Base-by-base conservation (phyloP, 2,797 vertebrate genomes). In the Xyrichtys novacula region DNA sequence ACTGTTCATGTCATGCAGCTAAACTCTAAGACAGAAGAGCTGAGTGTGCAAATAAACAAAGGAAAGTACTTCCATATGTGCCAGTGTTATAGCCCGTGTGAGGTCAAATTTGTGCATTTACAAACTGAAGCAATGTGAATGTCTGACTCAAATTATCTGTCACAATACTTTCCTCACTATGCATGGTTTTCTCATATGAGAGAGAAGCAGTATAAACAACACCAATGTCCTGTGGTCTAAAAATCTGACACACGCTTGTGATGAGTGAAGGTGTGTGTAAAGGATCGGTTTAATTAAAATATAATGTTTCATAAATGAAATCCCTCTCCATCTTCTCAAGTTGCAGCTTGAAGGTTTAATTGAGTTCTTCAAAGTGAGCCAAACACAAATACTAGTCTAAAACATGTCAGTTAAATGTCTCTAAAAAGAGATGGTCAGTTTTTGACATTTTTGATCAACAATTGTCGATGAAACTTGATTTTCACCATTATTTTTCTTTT, bases 161-260 rank as follows among this genome's bases (percentile, higher is more conserved):
- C 69, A 58, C 62, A 83, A 65, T 73, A 63, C 83, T 87, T 83
- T 80, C 68, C 32, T 22, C 74, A 71, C 74, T 1, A 7, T 25
- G 69, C 23, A 72, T 82, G 84, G 48, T 85, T 89, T 90, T 83
- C 82, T 82, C 86, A 76, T 80, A 66, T 3, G 52, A 78, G 1
- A 40, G 29, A 32, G 31, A 25, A 34, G 69, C 10, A 74, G 70
- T 32, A 44, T 71, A 85, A 89, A 87, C 85, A 86, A 47, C 12
- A 14, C 0, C 14, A 4, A 56, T 39, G 26, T 64, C 71, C 54
- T 43, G 68, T 53, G 72, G 61, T 78, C 77, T 67, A 80, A 88
- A 88, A 90, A 86, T 89, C 81, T 85, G 32, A 46, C 28, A 2
- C 36, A n/a, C 65, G 31, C 52, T 55, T 81, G 75, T 85, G 82